Evolutionary conservation across 2,888 invertebrate genomes (phyloP).

Genomic region (Empis stercorea): DNA sequence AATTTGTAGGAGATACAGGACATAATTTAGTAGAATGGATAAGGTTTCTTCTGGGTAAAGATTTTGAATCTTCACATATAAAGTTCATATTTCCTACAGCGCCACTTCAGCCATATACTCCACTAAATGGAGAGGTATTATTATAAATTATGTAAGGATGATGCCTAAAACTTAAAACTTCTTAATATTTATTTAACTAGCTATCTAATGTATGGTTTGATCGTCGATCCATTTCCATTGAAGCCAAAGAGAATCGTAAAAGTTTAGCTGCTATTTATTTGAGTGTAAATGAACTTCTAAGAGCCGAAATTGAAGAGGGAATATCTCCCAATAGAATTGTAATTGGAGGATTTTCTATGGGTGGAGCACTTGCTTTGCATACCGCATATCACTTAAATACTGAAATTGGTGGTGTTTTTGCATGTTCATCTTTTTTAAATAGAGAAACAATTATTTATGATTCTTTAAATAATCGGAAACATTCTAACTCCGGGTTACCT

Average conservation of each 20-base stretch:
- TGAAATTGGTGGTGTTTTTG: constrained; percentile 60
- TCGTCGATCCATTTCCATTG: constrained; percentile 44
- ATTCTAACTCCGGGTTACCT: constrained; percentile 16
- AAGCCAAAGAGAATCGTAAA: constrained; percentile 24
- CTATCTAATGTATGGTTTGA: constrained; percentile 66
- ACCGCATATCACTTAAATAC: constrained; percentile 53
- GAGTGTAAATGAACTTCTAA: constrained; percentile 48
- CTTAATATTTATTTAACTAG: no score
- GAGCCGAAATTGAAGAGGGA: constrained; percentile 50
- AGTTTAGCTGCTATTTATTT: constrained; percentile 34
- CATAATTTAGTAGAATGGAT: constrained; percentile 46
- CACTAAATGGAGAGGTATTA: constrained; percentile 19
- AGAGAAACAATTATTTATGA: constrained; percentile 55
- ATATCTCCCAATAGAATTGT: constrained; percentile 57
- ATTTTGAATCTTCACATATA: constrained; percentile 49
- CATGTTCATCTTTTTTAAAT: constrained; percentile 66
- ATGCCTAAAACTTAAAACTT: no score
- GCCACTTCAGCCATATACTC: constrained; percentile 53
- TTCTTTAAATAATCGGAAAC: constrained; percentile 30
- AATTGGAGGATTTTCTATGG: constrained; percentile 80
- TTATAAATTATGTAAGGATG: no score
- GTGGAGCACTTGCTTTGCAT: constrained; percentile 64
- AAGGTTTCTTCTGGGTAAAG: constrained; percentile 41
- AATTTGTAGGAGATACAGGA: constrained; percentile 41
- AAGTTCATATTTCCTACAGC: constrained; percentile 69